A percentile compares a stretch with the other conserved stretches of the same genome.
These are phyloP conservation scores for Miltochrista miniata DNA, from an alignment of 2,888 invertebrate genomes.

Conservation along the genomic window DNA sequence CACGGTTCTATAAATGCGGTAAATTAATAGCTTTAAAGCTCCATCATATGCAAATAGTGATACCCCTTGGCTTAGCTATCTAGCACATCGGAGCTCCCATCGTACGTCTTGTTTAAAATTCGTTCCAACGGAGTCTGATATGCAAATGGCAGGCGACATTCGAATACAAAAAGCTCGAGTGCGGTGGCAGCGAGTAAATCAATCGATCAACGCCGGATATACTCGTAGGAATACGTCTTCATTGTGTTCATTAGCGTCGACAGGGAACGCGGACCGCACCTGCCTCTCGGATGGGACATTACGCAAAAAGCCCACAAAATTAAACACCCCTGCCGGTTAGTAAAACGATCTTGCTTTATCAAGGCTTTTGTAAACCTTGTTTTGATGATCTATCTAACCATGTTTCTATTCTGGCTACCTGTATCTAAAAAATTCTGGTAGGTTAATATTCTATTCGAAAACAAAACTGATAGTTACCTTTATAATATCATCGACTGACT, in stretches of 20 bases:
- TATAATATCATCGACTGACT: no score
- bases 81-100: slow-evolving; percentile 63
- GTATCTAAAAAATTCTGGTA: no score
- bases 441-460: no score
- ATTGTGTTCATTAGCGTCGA: slow-evolving; percentile 83
- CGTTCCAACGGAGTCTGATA: slow-evolving; percentile 71
- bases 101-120: slow-evolving; percentile 75
- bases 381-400: no score
- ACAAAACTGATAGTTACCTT: no score
- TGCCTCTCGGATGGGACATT: slow-evolving; percentile 70
- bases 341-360: slow-evolving; percentile 33
- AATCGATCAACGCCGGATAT: slow-evolving; percentile 84
- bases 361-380: slow-evolving; percentile 17
- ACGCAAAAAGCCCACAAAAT: slow-evolving; percentile 62
- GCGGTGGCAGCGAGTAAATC: slow-evolving; percentile 83
- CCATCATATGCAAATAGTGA: slow-evolving; percentile 69
- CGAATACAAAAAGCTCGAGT: slow-evolving; percentile 83
- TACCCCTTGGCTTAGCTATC: slow-evolving; percentile 60
- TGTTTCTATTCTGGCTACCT: no score
- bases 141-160: slow-evolving; percentile 79
- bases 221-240: slow-evolving; percentile 80
- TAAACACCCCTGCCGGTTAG: slow-evolving; percentile 51
- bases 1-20: slow-evolving; percentile 35
- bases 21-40: slow-evolving; percentile 58
- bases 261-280: slow-evolving; percentile 63